Conservation (phyloP, 2,888 invertebrate species). For the Patella pellucida region DNA sequence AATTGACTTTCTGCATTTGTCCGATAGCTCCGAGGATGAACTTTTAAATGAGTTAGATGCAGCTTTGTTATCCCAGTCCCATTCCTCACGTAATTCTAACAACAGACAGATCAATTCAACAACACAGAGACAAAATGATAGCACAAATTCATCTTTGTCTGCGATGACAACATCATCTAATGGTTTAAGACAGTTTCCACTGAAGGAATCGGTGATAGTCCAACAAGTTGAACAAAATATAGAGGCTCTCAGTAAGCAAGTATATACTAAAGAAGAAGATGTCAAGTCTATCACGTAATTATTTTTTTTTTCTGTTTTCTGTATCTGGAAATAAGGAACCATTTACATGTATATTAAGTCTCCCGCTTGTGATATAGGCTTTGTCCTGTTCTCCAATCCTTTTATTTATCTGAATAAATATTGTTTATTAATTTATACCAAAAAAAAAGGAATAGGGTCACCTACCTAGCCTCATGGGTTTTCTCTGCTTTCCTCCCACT, state of each 20-base stretch:
- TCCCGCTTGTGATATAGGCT: no score
- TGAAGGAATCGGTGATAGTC: not conserved
- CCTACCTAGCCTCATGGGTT: no score
- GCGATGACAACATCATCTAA: not conserved
- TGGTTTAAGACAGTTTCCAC: not conserved
- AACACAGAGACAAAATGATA: not conserved
- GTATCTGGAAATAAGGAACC: no score
- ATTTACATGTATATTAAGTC: no score
- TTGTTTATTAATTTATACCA: no score
- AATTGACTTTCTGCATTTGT: constrained; percentile 10
- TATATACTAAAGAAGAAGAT: not conserved
- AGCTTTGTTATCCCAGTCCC: constrained; percentile 27
- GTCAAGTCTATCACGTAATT: not conserved
- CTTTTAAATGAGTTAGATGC: constrained; percentile 58
- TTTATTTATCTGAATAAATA: no score
- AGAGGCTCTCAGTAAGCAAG: not conserved
- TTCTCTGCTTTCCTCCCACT: no score
- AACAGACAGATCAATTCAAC: not conserved
- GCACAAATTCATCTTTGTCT: not conserved
- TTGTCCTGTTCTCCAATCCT: no score
- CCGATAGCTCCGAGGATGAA: constrained; percentile 45
- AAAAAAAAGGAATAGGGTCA: no score
- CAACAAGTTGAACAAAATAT: constrained; percentile 1
- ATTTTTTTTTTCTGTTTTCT: not conserved
- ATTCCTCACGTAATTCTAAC: not conserved